Base-by-base conservation (phyloP, 2,888 invertebrate species). In the Gasteruption jaculator region DNA sequence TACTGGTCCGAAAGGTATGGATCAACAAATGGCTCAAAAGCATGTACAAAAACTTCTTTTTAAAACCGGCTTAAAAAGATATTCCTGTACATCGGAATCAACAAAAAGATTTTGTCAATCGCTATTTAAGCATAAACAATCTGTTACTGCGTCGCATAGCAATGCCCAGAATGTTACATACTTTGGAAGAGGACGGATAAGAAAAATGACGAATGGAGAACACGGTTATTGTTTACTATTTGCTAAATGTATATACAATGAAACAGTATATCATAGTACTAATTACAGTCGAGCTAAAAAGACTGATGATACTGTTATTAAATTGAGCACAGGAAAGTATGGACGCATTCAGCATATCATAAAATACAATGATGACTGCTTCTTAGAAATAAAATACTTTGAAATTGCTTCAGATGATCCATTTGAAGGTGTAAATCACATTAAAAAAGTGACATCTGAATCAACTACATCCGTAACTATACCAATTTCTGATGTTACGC, bases 1-100 rank as follows among this genome's bases (percentile, higher is more conserved):
- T 11, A 40, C 21, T 19, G 45, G 42, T 11, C 45, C 41, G 14
- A 45, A 45, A 12, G 43, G 48, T 4, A 30, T 43, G 15, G 43
- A 48, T 19, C 12, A 27, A 5, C 43, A 43, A 36, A 45, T 45
- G 18, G 40, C 36, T 5, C n/a, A n/a, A n/a, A n/a, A n/a, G n/a
- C n/a, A n/a, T n/a, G n/a, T n/a, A n/a, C 41, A 41, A 33, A 26
- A 14, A 15, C 16, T 25, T 2, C 10, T n/a, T 10, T 39, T 39
- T 21, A 39, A 24, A 31, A 15, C 24, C 12, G 39, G 39, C 12
- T 25, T 21, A 7, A 32, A 15, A 7, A 12, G 10, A 4, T 4
- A 16, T 4, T 35, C 26, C 6, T 11, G 7, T 21, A 3, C 4
- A 5, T 15, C 24, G 7, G 24, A 38, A 16, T 12, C 22, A 31